Evolutionary conservation across 2,888 invertebrate species (phyloP).

Genomic region (Isoperla grammatica): DNA sequence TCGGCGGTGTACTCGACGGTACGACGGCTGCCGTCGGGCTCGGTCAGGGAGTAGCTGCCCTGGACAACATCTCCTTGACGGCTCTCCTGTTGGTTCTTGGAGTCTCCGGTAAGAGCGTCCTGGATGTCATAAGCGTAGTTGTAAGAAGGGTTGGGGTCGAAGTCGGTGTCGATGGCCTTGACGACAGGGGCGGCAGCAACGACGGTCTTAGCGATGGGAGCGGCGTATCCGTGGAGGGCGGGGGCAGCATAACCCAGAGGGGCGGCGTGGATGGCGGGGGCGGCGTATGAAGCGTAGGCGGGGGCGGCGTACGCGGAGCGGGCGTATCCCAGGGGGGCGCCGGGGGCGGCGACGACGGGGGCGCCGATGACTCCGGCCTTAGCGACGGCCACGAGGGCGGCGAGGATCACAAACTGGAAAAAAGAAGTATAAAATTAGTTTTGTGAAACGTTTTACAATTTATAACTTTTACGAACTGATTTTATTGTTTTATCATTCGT

Average conservation of each 20-base stretch:
- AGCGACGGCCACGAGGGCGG: slow-evolving; percentile 21
- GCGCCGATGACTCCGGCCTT: slow-evolving; percentile 16
- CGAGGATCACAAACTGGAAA: slow-evolving; percentile 13
- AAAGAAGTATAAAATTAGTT: too few species aligned
- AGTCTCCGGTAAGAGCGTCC: background rate
- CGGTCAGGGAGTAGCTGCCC: slow-evolving; percentile 22
- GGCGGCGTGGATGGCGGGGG: slow-evolving; percentile 26
- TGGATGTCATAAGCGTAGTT: background rate
- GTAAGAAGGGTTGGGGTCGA: background rate
- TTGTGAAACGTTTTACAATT: too few species aligned
- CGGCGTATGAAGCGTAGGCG: slow-evolving; percentile 21
- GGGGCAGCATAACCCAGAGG: slow-evolving; percentile 20
- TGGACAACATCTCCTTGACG: slow-evolving; percentile 23
- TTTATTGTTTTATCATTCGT: too few species aligned
- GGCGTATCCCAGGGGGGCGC: slow-evolving; percentile 35
- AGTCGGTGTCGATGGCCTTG: slow-evolving; percentile 1
- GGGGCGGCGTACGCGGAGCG: slow-evolving; percentile 22
- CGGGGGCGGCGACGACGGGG: too few species aligned
- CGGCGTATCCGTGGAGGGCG: slow-evolving; percentile 10
- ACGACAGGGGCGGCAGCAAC: slow-evolving; percentile 3
- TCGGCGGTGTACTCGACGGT: slow-evolving; percentile 27
- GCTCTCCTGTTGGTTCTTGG: background rate
- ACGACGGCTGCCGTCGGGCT: slow-evolving; percentile 26
- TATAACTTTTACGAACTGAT: too few species aligned
- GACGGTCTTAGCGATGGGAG: slow-evolving; percentile 13